Evolutionary conservation across 2,113 vertebrate species (phyloP).

Genomic region (Rhinoderma darwinii): DNA sequence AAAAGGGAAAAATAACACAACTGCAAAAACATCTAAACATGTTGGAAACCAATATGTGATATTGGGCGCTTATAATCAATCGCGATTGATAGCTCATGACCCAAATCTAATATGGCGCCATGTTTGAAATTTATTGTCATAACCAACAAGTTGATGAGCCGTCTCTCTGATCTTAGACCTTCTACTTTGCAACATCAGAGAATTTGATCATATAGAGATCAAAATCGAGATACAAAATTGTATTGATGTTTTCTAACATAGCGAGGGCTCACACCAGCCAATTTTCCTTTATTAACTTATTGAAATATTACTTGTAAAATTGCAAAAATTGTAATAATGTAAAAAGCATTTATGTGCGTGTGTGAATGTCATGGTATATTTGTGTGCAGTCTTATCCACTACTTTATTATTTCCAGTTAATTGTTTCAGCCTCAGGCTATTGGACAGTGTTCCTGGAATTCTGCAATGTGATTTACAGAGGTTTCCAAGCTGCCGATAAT

Average conservation of each 20-base stretch:
- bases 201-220: background rate
- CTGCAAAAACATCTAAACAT: background rate
- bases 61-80: background rate
- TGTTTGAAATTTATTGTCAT: background rate
- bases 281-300: background rate
- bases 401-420: slow-evolving; percentile 36
- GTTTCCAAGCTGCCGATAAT: slow-evolving; percentile 33
- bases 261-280: too few relatives aligned
- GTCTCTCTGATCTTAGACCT: background rate
- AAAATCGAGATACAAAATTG: too few relatives aligned
- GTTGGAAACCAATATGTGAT: background rate
- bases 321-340: background rate
- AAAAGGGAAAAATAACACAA: background rate
- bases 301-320: background rate
- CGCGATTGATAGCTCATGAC: background rate
- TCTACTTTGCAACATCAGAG: background rate
- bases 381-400: background rate
- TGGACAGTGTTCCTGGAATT: slow-evolving; percentile 41
- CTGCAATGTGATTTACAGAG: slow-evolving; percentile 42
- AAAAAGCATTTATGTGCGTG: background rate
- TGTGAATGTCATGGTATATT: background rate
- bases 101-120: background rate
- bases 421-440: slow-evolving; percentile 28
- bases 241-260: too few relatives aligned
- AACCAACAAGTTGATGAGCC: background rate